Evolutionary conservation across 2,888 invertebrate genomes (phyloP).

Genomic region (Drosophila borborema): DNA sequence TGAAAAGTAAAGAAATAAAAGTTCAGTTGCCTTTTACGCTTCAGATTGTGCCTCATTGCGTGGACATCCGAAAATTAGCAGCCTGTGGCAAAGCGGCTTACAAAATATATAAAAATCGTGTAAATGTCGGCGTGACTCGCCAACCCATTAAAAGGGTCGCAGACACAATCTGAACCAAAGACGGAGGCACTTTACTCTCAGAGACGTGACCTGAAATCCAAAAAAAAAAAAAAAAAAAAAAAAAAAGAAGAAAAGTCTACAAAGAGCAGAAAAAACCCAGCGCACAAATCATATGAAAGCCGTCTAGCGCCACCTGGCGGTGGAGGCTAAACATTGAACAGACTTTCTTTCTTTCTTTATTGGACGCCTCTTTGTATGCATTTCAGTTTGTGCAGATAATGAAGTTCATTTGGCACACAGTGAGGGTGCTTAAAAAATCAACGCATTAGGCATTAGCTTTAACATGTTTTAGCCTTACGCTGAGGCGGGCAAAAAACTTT

Average conservation of each 20-base stretch:
- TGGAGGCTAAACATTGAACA: not conserved
- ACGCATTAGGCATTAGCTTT: slow-evolving; percentile 50
- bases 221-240: too few species aligned
- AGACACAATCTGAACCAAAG: slow-evolving; percentile 42
- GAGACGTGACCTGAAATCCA: slow-evolving; percentile 73
- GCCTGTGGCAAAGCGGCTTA: slow-evolving; percentile 34
- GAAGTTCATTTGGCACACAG: slow-evolving; percentile 67
- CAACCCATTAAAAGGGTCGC: slow-evolving; percentile 76
- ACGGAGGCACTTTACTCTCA: slow-evolving; percentile 52
- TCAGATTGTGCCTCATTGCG: not conserved
- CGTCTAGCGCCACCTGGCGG: slow-evolving; percentile 38
- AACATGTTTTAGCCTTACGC: slow-evolving; percentile 66
- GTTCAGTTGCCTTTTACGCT: not conserved
- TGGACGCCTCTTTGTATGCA: slow-evolving; percentile 40
- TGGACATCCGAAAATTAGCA: slow-evolving; percentile 65
- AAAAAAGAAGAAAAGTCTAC: slow-evolving; percentile 1
- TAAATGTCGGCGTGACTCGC: slow-evolving; percentile 64
- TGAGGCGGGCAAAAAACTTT: slow-evolving; percentile 45
- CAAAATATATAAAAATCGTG: slow-evolving; percentile 61
- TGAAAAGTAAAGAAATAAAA: not conserved
- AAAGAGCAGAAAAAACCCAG: not conserved
- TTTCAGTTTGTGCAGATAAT: slow-evolving; percentile 61
- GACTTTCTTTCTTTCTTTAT: not conserved
- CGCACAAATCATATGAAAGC: slow-evolving; percentile 32
- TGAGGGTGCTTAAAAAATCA: slow-evolving; percentile 50